Evolutionary conservation across 2,113 vertebrate genomes (phyloP), one percentile per base, ranked within the genome.

Genomic region (Zosterops japonicus): DNA sequence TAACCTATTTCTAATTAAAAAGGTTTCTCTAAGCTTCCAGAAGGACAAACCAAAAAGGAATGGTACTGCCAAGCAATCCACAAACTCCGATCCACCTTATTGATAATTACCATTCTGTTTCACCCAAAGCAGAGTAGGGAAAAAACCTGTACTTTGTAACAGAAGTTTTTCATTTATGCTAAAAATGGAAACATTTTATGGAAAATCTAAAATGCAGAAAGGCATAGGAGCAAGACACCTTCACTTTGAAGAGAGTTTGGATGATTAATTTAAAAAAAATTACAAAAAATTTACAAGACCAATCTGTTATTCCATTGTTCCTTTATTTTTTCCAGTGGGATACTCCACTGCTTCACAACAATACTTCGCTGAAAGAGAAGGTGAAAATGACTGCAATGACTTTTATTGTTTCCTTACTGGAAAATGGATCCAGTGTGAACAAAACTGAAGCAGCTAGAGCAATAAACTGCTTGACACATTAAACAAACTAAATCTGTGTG

Each of bases 1-100:
- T 93, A 96, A 96, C 52, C 87, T 96, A 95, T 77, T 95, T 97
- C 88, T 94, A 89, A 88, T 78, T 90, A 41, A 49, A 90, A 89
- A 41, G 20, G 31, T 69, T 69, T 87, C 90, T 92, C 72, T 79
- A 87, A 81, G 53, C 50, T 95, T 97, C 93, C 93, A 95, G 88
- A 97, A 96, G 90, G 92, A 93, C 93, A 93, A 92, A 93, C 18
- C 57, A 64, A 67, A 88, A 91, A 90, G 93, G 68, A 96, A 86
- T 23, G 52, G 29, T 28, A 77, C 49, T 86, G 74, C 8, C 60
- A 83, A 27, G 65, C 56, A 91, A 93, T 1, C 1, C 56, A 83
- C 72, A 46, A 77, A 55, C 75, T 89, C 42, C 72, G 77, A 74
- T 9, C 90, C 50, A 49, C 22, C 59, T 83, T 44, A 63, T 25